Base-by-base conservation (phyloP, 2,113 vertebrate genomes). In the Pangasianodon hypophthalmus region DNA sequence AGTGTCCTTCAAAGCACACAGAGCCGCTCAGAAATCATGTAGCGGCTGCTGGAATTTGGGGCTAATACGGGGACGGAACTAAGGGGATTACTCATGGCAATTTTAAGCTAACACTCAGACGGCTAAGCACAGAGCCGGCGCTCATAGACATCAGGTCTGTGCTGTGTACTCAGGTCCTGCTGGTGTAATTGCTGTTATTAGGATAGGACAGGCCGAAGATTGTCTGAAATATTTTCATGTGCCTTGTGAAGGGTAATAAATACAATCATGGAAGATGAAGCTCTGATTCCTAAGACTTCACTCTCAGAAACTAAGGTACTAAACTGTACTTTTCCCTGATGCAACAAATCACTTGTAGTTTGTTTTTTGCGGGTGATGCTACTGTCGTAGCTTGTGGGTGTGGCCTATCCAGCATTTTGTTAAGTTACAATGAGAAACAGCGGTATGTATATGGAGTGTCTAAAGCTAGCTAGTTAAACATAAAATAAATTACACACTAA, bases 71-170 rank as follows among this genome's bases (percentile, higher is more conserved):
- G 86, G 91, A 41, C 88, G 92, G 92, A 94, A 94, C 94, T 95
- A 92, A 94, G 91, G 92, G 93, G 95, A 95, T 96, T 96, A 96
- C 92, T 92, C 88, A 84, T 87, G 91, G 93, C 88, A 92, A 93
- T 93, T 95, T 95, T 93, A 77, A 67, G 79, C 90, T 93, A 92
- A 94, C 91, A 92, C 92, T 89, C 91, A 93, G 92, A 94, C 93
- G 89, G 91, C 92, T 92, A 94, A 94, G 94, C 54, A 92, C 69
- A 86, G 85, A 88, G 54, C 82, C 85, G 48, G 84, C 24, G 9
- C 62, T 73, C 52, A 52, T 37, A 32, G 48, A 37, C 48, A 41
- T 90, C 93, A 62, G 67, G 67, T 58, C 67, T 60, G 69, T 67
- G 73, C 60, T 46, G 44, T 58, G 58, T 14, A 77, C 32, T 26